Evolutionary conservation across 2,888 invertebrate genomes (phyloP), one percentile per base, ranked within the genome.

Genomic region (Dryococelus australis): DNA sequence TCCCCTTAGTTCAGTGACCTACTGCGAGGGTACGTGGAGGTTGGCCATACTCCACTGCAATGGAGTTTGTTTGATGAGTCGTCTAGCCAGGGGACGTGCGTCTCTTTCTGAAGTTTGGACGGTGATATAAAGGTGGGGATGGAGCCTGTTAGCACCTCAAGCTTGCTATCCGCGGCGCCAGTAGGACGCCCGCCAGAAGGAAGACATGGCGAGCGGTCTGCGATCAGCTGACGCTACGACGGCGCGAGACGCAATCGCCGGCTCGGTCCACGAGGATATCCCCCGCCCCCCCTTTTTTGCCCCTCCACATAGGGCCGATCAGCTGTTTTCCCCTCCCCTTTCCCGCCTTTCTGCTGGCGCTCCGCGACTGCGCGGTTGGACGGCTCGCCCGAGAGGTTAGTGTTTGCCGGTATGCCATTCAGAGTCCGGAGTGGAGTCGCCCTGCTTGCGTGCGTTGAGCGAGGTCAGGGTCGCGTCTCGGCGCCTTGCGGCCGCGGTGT

Each of bases 381-480:
- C 65, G 20, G 24, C n/a, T 65, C 65, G 20, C 65, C 3, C 24
- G 20, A 65, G 65, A 65, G 65, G 65, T 65, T 65, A 65, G 65
- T 65, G 65, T 65, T 65, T 65, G 65, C 65, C 65, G 65, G 65
- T 65, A 65, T 65, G 65, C 65, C 65, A 65, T 65, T 65, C 65
- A 65, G 6, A 8, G 65, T 8, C 20, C 65, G n/a, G 65, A 24
- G 65, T 20, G 9, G 47, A 10, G 12, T 16, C 16, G 47, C 47
- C 47, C 47, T 10, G 13, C 24, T 20, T 24, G 24, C 65, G 65
- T 24, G 65, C 24, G 65, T 65, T 65, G 65, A 2, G 9, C 8
- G n/a, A 51, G 85, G 85, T 78, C 65, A 85, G 53, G 85, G 53
- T 85, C 78, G 53, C 9, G 20, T n/a, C 65, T n/a, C 65, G n/a